phyloP scores from a whole-genome alignment of 2,113 vertebrate genomes.

The Mesocricetus auratus region DNA sequence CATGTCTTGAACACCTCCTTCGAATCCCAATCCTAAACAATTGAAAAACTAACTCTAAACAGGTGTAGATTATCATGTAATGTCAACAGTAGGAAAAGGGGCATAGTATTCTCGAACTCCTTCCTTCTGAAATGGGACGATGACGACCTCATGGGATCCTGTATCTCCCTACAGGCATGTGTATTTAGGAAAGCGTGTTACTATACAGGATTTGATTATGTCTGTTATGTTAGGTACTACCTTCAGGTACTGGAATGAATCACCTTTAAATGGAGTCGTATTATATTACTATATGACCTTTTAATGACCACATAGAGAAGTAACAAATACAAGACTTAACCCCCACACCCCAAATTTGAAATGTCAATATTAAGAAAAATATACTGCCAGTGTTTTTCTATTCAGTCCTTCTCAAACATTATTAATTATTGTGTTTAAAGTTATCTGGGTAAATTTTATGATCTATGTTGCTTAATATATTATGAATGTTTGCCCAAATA shows the following conservation, averaged over 20 bases:
- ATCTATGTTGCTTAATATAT: background rate
- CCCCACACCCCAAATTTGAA: background rate
- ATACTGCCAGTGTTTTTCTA: background rate
- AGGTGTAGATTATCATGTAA: too few relatives aligned
- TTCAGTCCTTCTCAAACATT: slow-evolving; percentile 48
- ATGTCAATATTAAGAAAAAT: background rate
- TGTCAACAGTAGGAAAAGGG: too few relatives aligned
- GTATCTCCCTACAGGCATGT: too few relatives aligned
- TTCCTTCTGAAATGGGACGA: too few relatives aligned
- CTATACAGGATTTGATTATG: background rate
- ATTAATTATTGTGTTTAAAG: background rate
- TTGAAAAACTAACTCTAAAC: too few relatives aligned
- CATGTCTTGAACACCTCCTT: too few relatives aligned
- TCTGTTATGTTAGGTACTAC: background rate
- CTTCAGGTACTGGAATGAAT: background rate
- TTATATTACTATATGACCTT: background rate
- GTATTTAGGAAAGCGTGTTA: background rate
- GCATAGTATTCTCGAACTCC: too few relatives aligned
- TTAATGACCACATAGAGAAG: background rate
- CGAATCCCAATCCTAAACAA: too few relatives aligned
- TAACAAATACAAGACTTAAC: background rate
- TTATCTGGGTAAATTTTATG: background rate
- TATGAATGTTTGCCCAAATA: background rate
- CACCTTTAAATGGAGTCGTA: background rate
- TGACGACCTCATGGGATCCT: too few relatives aligned